Base-by-base conservation (phyloP, 1,140 invertebrate genomes). In the Drosophila yakuba region DNA sequence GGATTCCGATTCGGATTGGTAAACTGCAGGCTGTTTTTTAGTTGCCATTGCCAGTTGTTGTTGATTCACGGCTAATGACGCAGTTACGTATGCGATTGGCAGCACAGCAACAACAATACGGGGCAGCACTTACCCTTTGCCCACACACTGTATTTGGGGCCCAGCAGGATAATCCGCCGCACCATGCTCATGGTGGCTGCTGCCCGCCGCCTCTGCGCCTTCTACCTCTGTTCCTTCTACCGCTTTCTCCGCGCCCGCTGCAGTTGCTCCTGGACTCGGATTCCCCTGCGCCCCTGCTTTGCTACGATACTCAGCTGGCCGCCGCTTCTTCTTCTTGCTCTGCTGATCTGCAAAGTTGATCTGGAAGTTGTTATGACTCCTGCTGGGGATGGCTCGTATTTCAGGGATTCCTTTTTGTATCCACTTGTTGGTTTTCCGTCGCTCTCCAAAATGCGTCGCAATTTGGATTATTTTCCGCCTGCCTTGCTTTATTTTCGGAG, bases 151-250 rank as follows among this genome's bases (percentile, higher is more conserved):
- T 84, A 88, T 77, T 82, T 91, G 39, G 85, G 90, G 71, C 82
- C 86, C 63, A 91, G 64, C 52, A 91, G 74, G 50, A 91, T 78
- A 23, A 91, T 88, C 52, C 86, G 82, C 47, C 90, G 82, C 50
- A 91, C 90, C 78, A 91, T 91, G 74, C 90, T 91, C 90, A 91
- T 91, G 67, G 45, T 91, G 64, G 77, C 73, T 76, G 38, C 71
- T 28, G 25, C 20, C 25, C 48, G 28, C 43, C 54, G 28, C 51
- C 51, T 51, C 8, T 51, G 4, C 28, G 25, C 28, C 20, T 20
- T 20, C 20, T 20, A 20, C 20, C 48, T 48, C 12, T 51, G 48
- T 15, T 51, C n/a, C 25, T n/a, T 51, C 10, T 28, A 38, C 17
- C 28, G 20, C 51, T 50, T 39, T 48, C 47, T 35, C 57, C 47